Conservation (phyloP, 2,888 invertebrate genomes). For the Tiliacea citrago region DNA sequence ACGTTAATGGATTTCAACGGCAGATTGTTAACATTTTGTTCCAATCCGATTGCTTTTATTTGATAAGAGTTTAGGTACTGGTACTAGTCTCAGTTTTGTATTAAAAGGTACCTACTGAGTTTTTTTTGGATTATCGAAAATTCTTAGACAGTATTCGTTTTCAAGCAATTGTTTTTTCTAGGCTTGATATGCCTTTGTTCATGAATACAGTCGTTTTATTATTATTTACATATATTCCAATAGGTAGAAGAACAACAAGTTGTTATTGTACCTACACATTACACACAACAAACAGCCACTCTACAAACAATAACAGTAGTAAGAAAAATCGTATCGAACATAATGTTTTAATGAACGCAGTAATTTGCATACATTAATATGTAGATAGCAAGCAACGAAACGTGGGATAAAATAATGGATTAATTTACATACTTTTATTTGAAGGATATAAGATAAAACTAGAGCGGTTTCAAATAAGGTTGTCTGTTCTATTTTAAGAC, state of each 20-base stretch:
- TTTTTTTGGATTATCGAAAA: background rate
- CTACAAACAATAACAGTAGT: conserved; percentile 22
- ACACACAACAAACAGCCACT: conserved; percentile 1
- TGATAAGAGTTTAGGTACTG: background rate
- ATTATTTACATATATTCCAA: background rate
- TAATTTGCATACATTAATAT: conserved; percentile 36
- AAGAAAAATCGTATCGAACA: conserved; percentile 19
- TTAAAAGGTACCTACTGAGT: background rate
- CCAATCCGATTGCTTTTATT: background rate
- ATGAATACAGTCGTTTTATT: background rate
- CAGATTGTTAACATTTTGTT: background rate
- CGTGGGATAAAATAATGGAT: conserved; percentile 24
- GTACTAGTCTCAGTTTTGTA: background rate
- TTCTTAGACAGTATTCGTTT: background rate
- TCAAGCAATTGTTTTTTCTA: background rate
- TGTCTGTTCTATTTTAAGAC: background rate
- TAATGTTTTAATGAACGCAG: conserved; percentile 32
- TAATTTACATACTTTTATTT: conserved; percentile 18
- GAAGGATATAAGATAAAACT: conserved; percentile 7
- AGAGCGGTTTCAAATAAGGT: background rate
- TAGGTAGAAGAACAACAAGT: background rate
- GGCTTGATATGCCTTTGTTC: background rate
- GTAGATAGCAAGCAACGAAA: background rate
- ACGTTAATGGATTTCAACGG: background rate
- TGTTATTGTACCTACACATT: conserved; percentile 2